phyloP scores from a whole-genome alignment of 2,888 invertebrate species.

The Scaptomyza tumidula region DNA sequence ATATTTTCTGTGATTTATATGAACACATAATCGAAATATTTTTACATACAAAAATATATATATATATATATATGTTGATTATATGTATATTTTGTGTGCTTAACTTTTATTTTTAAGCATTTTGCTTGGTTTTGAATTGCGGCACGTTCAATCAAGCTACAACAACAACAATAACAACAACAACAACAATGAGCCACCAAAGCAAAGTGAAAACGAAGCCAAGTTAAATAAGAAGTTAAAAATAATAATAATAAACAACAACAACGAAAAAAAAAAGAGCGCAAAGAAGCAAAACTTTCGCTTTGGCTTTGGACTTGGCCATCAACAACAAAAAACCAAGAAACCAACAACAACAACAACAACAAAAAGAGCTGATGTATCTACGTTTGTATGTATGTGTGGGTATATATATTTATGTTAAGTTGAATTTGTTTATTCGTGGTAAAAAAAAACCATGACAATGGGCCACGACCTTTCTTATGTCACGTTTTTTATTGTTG shows the following conservation, averaged over 20 bases:
- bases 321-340: slow-evolving; percentile 49
- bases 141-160: slow-evolving; percentile 53
- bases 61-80: neutral
- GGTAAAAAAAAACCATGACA: slow-evolving; percentile 43
- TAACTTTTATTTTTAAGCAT: slow-evolving; percentile 23
- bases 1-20: slow-evolving; percentile 27
- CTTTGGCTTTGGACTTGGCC: slow-evolving; percentile 78
- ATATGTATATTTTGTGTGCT: slow-evolving; percentile 1
- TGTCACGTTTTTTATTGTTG: slow-evolving; percentile 53
- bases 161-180: slow-evolving; percentile 29
- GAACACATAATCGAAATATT: slow-evolving; percentile 5
- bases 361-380: neutral
- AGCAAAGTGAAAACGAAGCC: slow-evolving; percentile 75
- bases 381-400: neutral
- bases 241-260: slow-evolving; percentile 13
- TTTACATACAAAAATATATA: neutral
- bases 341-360: slow-evolving; percentile 27
- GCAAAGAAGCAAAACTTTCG: slow-evolving; percentile 64
- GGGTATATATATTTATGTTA: slow-evolving; percentile 4
- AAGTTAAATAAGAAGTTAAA: slow-evolving; percentile 73
- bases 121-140: slow-evolving; percentile 46
- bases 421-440: slow-evolving; percentile 21
- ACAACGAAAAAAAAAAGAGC: slow-evolving; percentile 13
- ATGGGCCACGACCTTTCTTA: slow-evolving; percentile 63
- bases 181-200: slow-evolving; percentile 41